A percentile compares a stretch with the other conserved stretches of the same genome.
phyloP scores from a whole-genome alignment of 2,113 vertebrate species.

The Burhinus oedicnemus region DNA sequence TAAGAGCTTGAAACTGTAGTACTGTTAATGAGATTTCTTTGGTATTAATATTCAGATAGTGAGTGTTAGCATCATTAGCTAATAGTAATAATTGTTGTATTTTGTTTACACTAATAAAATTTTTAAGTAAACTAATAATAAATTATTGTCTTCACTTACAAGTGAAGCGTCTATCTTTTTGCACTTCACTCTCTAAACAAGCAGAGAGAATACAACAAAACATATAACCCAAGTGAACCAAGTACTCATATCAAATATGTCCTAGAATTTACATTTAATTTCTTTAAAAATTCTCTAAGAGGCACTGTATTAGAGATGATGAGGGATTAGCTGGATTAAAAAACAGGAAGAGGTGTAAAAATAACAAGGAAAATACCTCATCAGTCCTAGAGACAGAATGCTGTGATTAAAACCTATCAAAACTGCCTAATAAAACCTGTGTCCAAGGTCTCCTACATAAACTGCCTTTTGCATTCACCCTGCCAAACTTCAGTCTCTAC shows the following conservation, averaged over 20 bases:
- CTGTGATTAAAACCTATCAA: neutral
- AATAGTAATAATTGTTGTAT: neutral
- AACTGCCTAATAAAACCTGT: neutral
- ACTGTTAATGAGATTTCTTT: neutral
- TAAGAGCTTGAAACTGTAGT: neutral
- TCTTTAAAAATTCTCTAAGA: neutral
- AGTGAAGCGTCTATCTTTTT: neutral
- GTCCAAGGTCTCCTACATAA: neutral
- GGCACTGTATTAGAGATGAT: neutral
- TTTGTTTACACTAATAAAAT: neutral
- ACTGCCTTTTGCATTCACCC: neutral
- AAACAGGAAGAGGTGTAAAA: neutral
- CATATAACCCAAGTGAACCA: neutral
- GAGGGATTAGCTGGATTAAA: neutral
- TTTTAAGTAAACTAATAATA: neutral
- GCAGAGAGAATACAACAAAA: neutral
- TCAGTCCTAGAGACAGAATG: neutral
- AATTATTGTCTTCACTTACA: neutral
- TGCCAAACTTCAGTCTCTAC: neutral
- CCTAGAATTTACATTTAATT: neutral
- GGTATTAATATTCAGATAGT: neutral
- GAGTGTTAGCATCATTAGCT: neutral
- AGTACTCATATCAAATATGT: neutral
- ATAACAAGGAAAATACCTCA: neutral
- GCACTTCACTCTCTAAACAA: neutral